Base-by-base conservation (phyloP, 92 coral and sea anemone genomes). In the Zoanthus sansibaricus region DNA sequence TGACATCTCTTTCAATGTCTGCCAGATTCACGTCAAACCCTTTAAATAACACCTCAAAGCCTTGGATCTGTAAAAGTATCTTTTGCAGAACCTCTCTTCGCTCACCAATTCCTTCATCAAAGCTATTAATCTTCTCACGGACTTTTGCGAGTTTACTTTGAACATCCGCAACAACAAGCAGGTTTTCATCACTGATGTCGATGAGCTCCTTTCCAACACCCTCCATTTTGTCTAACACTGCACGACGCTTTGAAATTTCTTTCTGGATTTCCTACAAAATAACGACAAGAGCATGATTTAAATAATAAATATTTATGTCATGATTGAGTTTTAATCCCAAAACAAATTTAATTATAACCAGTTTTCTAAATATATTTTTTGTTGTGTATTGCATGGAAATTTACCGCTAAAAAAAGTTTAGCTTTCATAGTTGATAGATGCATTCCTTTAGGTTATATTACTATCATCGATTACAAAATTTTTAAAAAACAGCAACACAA, bases 91-190 rank as follows among this genome's bases (percentile, higher is more conserved):
- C 86, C 58, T 90, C 96, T 32, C 95, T 94, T 13, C 96, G 93
- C 67, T 91, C 93, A 85, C 91, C 98, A 42, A 93, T 87, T 70
- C 92, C 86, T 30, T 92, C 93, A 70, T 94, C 96, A 10, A 94
- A 87, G 61, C 93, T 91, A 82, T 94, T 96, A 77, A 94, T 82
- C 79, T 89, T 92, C 18, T 77, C 94, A 42, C 96, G 98, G 18
- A 91, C 98, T 70, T 78, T 91, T 42, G 98, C 87, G 12, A 94
- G 98, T 79, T 91, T 94, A 56, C 96, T 86, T 68, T 94, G 95
- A 47, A 94, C 98, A 76, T 93, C 98, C 7, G 98, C 98, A 21
- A 93, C 94, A 6, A 94, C 98, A 46, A 93, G 88, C 44, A 96
- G 96, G 74, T 93, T 93, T 61, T 94, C 96, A 5, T 72, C 79